Conservation (phyloP, 2,888 invertebrate species). For the Trichopria drosophilae region DNA sequence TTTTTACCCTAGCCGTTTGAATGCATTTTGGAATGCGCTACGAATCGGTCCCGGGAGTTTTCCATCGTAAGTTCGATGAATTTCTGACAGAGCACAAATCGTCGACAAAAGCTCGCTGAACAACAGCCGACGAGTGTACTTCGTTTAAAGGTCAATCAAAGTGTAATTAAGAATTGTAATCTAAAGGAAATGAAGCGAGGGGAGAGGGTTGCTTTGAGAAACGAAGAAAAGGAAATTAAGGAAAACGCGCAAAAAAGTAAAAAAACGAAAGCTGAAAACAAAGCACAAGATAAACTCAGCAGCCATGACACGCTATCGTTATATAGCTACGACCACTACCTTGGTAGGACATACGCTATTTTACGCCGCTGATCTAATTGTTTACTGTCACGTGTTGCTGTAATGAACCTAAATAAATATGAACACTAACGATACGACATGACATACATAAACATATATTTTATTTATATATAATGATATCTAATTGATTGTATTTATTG, state of each 20-base stretch:
- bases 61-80: no score
- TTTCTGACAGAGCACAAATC: no score
- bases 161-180: conserved; percentile 33
- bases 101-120: conserved; percentile 3
- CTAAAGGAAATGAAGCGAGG: conserved; percentile 10
- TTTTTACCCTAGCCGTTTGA: no score
- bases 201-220: conserved; percentile 12
- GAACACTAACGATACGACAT: conserved; percentile 49
- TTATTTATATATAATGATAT: conserved; percentile 51
- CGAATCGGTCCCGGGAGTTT: no score
- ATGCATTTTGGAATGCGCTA: no score
- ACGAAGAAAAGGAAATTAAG: conserved; percentile 17
- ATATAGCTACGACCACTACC: conserved; percentile 54
- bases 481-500: conserved; percentile 57
- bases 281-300: conserved; percentile 39
- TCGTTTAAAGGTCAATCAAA: conserved; percentile 30
- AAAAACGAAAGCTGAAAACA: conserved; percentile 18
- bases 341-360: conserved; percentile 55
- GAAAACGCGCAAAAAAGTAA: conserved; percentile 11
- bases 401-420: conserved; percentile 28
- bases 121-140: conserved; percentile 12
- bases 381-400: conserved; percentile 57
- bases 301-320: conserved; percentile 47
- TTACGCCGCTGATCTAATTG: conserved; percentile 56
- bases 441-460: conserved; percentile 42